Conservation (phyloP, 2,113 vertebrate species). For the Xiphorhynchus elegans region DNA sequence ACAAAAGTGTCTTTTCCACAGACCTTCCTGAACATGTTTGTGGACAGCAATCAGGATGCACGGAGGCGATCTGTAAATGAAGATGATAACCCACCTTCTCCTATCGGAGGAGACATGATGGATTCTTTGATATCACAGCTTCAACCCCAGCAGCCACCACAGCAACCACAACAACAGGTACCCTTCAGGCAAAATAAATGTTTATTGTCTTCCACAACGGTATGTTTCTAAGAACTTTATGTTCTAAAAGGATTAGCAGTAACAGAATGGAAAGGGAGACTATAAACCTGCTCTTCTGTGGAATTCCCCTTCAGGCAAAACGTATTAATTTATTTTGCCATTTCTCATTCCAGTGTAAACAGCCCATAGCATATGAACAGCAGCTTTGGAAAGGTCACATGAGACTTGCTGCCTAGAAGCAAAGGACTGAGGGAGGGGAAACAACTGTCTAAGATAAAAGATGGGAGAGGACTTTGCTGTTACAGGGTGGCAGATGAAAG, state of each 20-base stretch:
- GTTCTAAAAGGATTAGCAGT: background rate
- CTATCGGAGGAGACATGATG: constrained; percentile 94
- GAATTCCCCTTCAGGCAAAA: background rate
- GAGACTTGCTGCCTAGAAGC: background rate
- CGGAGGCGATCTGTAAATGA: constrained; percentile 95
- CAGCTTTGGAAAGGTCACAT: constrained; percentile 27
- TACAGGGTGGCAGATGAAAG: background rate
- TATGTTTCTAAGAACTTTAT: background rate
- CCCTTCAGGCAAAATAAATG: constrained; percentile 8
- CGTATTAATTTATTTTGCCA: background rate
- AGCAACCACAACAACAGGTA: constrained; percentile 80
- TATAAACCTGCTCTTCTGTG: background rate
- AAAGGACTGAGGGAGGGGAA: background rate
- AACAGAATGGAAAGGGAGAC: background rate
- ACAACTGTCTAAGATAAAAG: background rate
- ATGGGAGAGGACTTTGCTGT: background rate
- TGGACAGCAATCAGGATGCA: constrained; percentile 97
- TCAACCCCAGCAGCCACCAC: constrained; percentile 81
- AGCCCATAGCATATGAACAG: background rate
- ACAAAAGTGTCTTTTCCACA: constrained; percentile 59
- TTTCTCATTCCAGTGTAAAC: constrained; percentile 22
- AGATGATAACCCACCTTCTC: constrained; percentile 97
- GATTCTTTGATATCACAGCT: constrained; percentile 91
- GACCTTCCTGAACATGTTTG: constrained; percentile 99
- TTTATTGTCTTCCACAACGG: background rate